phyloP scores from a whole-genome alignment of 2,113 vertebrate genomes.

The Setophaga kirtlandii region DNA sequence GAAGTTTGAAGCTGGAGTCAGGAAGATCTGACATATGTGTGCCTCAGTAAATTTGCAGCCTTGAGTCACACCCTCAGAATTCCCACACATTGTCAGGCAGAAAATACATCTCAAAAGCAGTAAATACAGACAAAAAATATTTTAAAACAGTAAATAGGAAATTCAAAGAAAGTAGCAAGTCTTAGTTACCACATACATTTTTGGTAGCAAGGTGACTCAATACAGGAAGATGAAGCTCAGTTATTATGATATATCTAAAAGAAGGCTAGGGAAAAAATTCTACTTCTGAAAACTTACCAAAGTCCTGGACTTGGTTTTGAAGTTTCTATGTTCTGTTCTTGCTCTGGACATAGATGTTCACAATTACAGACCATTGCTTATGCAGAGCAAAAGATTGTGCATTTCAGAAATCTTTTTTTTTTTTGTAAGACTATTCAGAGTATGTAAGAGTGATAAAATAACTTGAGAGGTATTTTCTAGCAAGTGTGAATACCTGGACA shows the following conservation, averaged over 20 bases:
- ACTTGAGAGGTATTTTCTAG: background rate
- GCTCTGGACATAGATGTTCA: fast-evolving
- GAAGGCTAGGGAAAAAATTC: background rate
- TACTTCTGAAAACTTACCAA: background rate
- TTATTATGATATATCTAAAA: background rate
- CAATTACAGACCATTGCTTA: fast-evolving
- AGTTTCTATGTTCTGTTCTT: background rate
- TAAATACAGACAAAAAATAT: background rate
- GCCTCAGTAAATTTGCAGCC: background rate
- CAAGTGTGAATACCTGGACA: background rate
- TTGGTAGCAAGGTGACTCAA: background rate
- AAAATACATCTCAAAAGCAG: background rate
- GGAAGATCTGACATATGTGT: background rate
- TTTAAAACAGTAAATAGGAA: slow-evolving; percentile 10
- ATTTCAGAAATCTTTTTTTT: background rate
- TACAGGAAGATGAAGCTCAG: background rate
- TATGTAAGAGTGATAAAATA: background rate
- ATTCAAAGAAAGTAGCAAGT: background rate
- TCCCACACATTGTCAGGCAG: background rate
- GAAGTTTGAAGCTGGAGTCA: background rate
- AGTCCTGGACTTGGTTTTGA: background rate
- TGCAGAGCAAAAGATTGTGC: background rate
- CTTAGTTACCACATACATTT: background rate
- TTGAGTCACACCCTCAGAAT: background rate
- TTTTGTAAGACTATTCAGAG: background rate